These are phyloP conservation scores for Catharus minimus DNA, from an alignment of 2,113 vertebrate species.

Conservation along the genomic window DNA sequence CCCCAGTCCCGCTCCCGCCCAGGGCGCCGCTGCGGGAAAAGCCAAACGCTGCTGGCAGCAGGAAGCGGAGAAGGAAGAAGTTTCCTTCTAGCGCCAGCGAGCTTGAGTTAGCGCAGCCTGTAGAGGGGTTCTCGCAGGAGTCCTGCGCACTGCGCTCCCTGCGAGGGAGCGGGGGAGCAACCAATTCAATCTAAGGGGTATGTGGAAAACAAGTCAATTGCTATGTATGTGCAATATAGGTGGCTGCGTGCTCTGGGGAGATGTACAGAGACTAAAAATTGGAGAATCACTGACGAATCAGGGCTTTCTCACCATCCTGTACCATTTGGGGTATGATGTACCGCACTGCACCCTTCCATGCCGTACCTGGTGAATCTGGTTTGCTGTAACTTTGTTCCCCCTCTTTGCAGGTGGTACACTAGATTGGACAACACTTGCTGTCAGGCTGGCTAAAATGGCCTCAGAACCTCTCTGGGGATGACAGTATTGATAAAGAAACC, in stretches of 20 bases:
- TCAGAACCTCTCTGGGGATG: neutral
- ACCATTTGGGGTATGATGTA: neutral
- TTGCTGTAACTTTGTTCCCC: neutral
- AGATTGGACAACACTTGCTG: neutral
- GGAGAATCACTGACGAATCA: neutral
- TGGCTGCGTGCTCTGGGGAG: neutral
- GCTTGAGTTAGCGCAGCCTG: neutral
- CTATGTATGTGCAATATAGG: neutral
- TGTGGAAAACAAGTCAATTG: neutral
- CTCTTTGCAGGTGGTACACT: neutral
- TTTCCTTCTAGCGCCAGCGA: neutral
- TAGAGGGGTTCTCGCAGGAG: neutral
- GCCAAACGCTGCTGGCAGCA: neutral
- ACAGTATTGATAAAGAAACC: neutral
- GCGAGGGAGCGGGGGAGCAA: neutral
- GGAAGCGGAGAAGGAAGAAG: neutral
- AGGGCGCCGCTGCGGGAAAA: neutral
- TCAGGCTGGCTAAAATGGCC: neutral
- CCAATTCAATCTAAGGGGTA: neutral
- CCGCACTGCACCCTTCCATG: fast-evolving
- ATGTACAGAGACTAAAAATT: neutral
- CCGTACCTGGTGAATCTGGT: neutral
- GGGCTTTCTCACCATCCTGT: neutral
- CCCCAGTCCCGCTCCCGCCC: neutral
- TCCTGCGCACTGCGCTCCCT: neutral